phyloP scores from a whole-genome alignment of 2,888 invertebrate genomes.

The Plagiodera versicolora region DNA sequence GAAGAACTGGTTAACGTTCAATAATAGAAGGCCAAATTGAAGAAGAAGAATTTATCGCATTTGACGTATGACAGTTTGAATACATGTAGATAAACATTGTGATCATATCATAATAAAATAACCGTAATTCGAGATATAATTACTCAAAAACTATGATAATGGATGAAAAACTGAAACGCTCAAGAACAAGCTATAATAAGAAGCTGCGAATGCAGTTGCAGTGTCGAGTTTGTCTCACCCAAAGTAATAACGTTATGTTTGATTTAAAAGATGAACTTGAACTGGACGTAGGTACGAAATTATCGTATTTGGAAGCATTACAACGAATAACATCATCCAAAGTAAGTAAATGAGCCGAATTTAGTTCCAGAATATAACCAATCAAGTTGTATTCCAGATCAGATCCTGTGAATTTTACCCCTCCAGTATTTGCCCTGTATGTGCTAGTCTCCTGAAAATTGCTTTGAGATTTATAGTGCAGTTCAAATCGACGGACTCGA shows the following conservation, averaged over 20 bases:
- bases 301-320: constrained; percentile 24
- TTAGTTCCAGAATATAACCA: not conserved
- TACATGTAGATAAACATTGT: too few relatives aligned
- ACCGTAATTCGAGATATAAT: not conserved
- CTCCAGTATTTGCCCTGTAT: constrained; percentile 27
- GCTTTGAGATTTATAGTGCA: constrained; percentile 21
- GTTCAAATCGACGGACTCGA: constrained; percentile 21
- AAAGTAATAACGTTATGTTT: constrained; percentile 25
- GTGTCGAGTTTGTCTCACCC: constrained; percentile 30
- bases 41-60: too few relatives aligned
- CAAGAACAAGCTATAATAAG: not conserved
- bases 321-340: constrained; percentile 22
- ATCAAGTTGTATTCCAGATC: constrained; percentile 21
- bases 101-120: too few relatives aligned
- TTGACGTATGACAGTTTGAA: too few relatives aligned
- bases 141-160: not conserved
- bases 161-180: not conserved
- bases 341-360: constrained; percentile 12
- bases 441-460: constrained; percentile 28
- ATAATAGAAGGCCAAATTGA: too few relatives aligned
- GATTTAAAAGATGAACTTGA: constrained; percentile 21
- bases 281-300: constrained; percentile 2
- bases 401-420: constrained; percentile 20
- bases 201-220: constrained; percentile 17
- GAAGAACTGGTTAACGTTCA: too few relatives aligned